A percentile compares a stretch with the other conserved stretches of the same genome.
phyloP scores from a whole-genome alignment of 2,888 invertebrate species.

The Ceriagrion tenellum region DNA sequence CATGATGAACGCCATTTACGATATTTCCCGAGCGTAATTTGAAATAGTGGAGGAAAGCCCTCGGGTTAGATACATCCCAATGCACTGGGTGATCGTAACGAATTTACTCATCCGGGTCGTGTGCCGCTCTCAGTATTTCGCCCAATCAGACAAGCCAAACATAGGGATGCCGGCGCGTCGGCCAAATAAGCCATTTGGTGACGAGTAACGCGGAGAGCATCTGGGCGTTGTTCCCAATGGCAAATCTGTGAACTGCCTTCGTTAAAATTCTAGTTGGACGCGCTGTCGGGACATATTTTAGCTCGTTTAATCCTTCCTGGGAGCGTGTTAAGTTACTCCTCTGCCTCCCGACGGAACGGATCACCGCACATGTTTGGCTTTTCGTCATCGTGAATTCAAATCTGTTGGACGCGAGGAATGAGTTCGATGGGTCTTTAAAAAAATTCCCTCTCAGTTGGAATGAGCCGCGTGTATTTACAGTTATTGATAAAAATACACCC shows the following conservation, averaged over 20 bases:
- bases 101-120: conserved; percentile 41
- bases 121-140: conserved; percentile 40
- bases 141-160: conserved; percentile 64
- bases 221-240: conserved; percentile 29
- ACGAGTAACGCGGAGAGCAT: conserved; percentile 22
- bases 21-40: conserved; percentile 12
- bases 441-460: not conserved
- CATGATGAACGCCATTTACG: conserved; percentile 15
- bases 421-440: not conserved
- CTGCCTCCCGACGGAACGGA: not conserved
- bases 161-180: conserved; percentile 21
- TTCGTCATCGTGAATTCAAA: not conserved
- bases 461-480: not conserved
- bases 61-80: conserved; percentile 24
- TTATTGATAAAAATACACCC: not conserved
- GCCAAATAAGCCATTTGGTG: conserved; percentile 65
- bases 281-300: conserved; percentile 47
- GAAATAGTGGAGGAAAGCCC: conserved; percentile 22
- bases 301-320: conserved; percentile 36
- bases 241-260: conserved; percentile 43
- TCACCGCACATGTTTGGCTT: not conserved
- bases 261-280: conserved; percentile 50
- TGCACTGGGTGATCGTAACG: conserved; percentile 57
- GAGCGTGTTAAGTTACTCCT: conserved; percentile 28
- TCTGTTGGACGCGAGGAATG: not conserved